Evolutionary conservation across 2,888 invertebrate genomes (phyloP).

Genomic region (Sceliomorpha sp.): DNA sequence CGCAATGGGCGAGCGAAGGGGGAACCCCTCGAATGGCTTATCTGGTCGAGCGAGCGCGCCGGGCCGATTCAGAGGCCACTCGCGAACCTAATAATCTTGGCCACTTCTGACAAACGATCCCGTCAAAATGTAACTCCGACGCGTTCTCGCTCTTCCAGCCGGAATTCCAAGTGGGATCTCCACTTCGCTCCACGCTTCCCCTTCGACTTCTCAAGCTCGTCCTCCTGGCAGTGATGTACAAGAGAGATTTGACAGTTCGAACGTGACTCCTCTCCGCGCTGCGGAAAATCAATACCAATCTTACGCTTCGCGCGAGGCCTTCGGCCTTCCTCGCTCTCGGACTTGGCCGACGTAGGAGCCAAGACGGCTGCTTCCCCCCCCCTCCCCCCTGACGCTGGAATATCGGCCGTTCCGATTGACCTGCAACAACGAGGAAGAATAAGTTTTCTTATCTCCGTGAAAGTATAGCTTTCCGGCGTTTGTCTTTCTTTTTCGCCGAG

Average conservation of each 20-base stretch:
- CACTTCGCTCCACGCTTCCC: constrained; percentile 39
- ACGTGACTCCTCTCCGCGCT: constrained; percentile 53
- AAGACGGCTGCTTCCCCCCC: constrained; percentile 8
- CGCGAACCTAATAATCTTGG: constrained; percentile 77
- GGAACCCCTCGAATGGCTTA: constrained; percentile 68
- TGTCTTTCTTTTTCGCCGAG: constrained; percentile 26
- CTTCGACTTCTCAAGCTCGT: constrained; percentile 46
- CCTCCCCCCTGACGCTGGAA: constrained; percentile 19
- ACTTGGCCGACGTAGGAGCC: too few relatives aligned
- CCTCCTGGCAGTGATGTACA: constrained; percentile 58
- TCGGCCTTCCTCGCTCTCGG: too few relatives aligned
- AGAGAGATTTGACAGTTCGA: constrained; percentile 57
- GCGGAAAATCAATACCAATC: constrained; percentile 59
- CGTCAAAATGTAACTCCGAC: constrained; percentile 77
- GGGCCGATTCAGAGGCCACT: constrained; percentile 71
- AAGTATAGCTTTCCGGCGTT: constrained; percentile 43
- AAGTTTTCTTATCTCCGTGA: constrained; percentile 38
- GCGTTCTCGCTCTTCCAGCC: constrained; percentile 61
- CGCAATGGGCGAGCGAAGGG: constrained; percentile 49
- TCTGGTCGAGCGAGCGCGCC: constrained; percentile 65
- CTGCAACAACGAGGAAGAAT: constrained; percentile 30
- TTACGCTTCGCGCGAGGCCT: constrained; percentile 27
- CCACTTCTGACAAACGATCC: constrained; percentile 77
- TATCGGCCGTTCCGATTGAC: constrained; percentile 41
- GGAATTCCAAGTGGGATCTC: constrained; percentile 69